A percentile compares a stretch with the other conserved stretches of the same genome.
Evolutionary conservation across 2,797 vertebrate species (phyloP).

Genomic region (Trematomus bernacchii): DNA sequence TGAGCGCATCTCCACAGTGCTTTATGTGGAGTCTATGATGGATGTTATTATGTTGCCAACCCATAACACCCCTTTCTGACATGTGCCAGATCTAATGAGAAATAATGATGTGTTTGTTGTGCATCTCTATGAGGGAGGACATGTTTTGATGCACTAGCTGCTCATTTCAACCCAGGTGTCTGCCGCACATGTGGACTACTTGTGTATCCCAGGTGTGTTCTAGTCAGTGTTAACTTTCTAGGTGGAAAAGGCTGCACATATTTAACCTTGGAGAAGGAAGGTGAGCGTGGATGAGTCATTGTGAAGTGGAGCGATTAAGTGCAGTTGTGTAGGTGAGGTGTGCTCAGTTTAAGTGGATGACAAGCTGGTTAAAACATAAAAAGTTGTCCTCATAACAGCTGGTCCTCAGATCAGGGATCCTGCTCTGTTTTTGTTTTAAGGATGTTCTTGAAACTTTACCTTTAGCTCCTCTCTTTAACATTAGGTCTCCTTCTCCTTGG

Average conservation of each 20-base stretch:
- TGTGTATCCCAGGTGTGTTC: constrained; percentile 27
- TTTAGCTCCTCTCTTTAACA: constrained; percentile 17
- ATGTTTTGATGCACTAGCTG: constrained; percentile 51
- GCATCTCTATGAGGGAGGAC: constrained; percentile 43
- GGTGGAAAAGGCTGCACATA: constrained; percentile 18
- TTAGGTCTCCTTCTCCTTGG: constrained; percentile 14
- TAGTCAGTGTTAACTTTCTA: neutral
- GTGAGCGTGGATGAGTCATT: constrained; percentile 53
- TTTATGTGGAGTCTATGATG: constrained; percentile 44
- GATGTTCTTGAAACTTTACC: constrained; percentile 24
- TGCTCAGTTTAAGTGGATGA: constrained; percentile 50
- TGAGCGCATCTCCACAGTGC: constrained; percentile 11
- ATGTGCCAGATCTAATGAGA: constrained; percentile 59
- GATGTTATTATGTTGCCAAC: constrained; percentile 54
- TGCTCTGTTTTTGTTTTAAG: neutral
- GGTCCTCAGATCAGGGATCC: constrained; percentile 13
- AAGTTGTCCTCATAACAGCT: constrained; percentile 30
- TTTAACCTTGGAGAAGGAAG: constrained; percentile 34
- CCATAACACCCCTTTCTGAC: constrained; percentile 59
- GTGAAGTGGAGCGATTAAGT: constrained; percentile 29
- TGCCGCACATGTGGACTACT: neutral
- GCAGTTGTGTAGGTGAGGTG: constrained; percentile 47
- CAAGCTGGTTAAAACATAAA: constrained; percentile 25
- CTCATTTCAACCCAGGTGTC: constrained; percentile 59
- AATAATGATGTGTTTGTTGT: constrained; percentile 51